Evolutionary conservation across 1,140 invertebrate genomes (phyloP), one percentile per base, ranked within the genome.

Genomic region (Ostrea edulis): DNA sequence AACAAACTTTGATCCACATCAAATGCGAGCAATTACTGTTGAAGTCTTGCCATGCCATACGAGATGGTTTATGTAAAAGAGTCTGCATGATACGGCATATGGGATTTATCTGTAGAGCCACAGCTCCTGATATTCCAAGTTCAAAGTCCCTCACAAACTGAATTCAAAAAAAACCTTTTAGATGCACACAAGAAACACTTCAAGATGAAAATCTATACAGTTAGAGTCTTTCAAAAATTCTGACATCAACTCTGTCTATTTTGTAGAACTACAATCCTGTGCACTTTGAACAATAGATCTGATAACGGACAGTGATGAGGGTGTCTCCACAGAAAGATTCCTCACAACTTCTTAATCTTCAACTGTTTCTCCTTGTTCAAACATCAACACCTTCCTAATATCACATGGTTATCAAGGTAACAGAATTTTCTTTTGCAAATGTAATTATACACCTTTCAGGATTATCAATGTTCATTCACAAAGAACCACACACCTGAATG

Each of bases 31-130:
- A 71, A 71, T 71, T 71, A 71, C n/a, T 71, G 68, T 71, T 12
- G 68, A 71, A 71, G 68, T 71, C 68, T 71, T 71, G 68, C 68
- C 68, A 71, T 71, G 68, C 68, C 68, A 71, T 71, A 25, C 29
- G 68, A 71, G 68, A 71, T 71, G 68, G 68, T 71, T 71, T 71
- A 71, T 71, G 68, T 71, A 71, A 71, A 71, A 71, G 68, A 71
- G 68, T 71, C 68, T 71, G 68, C 68, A 71, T 71, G 68, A 71
- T 71, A 71, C 68, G 22, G 68, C 68, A 71, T 71, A 71, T 71
- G 68, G 68, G 68, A 71, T 71, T 71, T 71, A 71, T 71, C 68
- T 22, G 22, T 25, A 71, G 29, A 71, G 68, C 25, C 29, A 25
- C 12, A 71, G 22, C 68, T 71, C n/a, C 68, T 29, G 68, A 71